A percentile compares a stretch with the other conserved stretches of the same genome.
phyloP scores from a whole-genome alignment of 2,797 vertebrate species.

The Petrocephalus sullivani region DNA sequence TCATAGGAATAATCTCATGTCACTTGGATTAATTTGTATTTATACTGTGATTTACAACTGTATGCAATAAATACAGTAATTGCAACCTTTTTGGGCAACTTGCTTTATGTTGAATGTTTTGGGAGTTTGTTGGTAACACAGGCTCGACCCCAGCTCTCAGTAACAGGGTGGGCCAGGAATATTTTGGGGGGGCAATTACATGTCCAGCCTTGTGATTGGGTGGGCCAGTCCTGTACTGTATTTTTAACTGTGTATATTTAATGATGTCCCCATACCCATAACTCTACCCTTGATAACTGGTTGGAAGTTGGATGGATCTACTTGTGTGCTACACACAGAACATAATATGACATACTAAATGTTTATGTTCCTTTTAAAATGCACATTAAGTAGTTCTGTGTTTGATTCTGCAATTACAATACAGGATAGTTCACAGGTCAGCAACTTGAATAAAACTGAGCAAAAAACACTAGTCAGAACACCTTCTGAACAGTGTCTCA shows the following conservation, averaged over 20 bases:
- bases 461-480: too few species aligned
- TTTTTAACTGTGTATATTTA: neutral
- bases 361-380: neutral
- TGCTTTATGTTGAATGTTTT: neutral
- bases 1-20: neutral
- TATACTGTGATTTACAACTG: slow-evolving; percentile 9
- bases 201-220: too few species aligned
- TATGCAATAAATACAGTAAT: neutral
- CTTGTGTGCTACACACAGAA: neutral
- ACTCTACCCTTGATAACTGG: neutral
- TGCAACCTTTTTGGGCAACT: neutral
- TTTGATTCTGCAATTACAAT: neutral
- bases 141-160: too few species aligned
- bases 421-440: neutral
- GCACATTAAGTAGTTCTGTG: neutral
- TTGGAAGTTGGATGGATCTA: neutral
- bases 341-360: neutral
- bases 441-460: neutral
- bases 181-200: too few species aligned
- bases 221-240: too few species aligned
- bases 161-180: too few species aligned
- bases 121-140: neutral
- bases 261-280: neutral
- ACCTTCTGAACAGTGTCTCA: too few species aligned
- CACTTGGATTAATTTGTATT: neutral